These are phyloP conservation scores for Actinia equina DNA, from an alignment of 64 coral and sea anemone genomes.

Conservation along the genomic window DNA sequence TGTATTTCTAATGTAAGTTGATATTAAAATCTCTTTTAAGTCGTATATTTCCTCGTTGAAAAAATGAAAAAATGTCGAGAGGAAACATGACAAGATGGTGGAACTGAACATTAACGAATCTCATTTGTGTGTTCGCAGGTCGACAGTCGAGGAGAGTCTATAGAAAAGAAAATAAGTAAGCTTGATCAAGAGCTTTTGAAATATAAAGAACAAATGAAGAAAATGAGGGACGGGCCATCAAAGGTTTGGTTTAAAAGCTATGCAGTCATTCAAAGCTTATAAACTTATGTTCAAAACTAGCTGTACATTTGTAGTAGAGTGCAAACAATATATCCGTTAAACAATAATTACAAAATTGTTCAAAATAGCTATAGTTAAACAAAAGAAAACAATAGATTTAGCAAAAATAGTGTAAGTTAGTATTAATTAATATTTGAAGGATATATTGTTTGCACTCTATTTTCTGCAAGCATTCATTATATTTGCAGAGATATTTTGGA, in stretches of 20 bases:
- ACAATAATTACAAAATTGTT: too few relatives aligned
- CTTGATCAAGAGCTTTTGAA: slow-evolving; percentile 89
- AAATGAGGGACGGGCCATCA: slow-evolving; percentile 99
- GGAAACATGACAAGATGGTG: slow-evolving; percentile 20
- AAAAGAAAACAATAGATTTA: too few relatives aligned
- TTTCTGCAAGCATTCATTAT: too few relatives aligned
- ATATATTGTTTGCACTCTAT: too few relatives aligned
- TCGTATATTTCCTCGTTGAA: not conserved
- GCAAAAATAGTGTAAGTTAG: too few relatives aligned
- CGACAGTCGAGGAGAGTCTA: slow-evolving; percentile 96
- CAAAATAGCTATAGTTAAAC: too few relatives aligned
- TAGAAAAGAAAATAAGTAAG: slow-evolving; percentile 95
- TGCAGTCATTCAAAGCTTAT: not conserved
- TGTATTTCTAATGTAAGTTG: slow-evolving; percentile 82
- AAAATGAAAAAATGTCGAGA: not conserved
- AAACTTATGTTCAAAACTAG: not conserved
- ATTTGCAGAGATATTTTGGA: too few relatives aligned
- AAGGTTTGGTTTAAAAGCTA: slow-evolving; percentile 54
- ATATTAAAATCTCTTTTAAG: not conserved
- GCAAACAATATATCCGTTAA: too few relatives aligned
- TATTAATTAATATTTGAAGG: too few relatives aligned
- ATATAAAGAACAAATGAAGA: slow-evolving; percentile 99
- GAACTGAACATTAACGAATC: not conserved
- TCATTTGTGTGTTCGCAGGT: slow-evolving; percentile 46
- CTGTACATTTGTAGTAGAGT: not conserved